phyloP scores from a whole-genome alignment of 1,140 invertebrate species.

The Halotydeus destructor region DNA sequence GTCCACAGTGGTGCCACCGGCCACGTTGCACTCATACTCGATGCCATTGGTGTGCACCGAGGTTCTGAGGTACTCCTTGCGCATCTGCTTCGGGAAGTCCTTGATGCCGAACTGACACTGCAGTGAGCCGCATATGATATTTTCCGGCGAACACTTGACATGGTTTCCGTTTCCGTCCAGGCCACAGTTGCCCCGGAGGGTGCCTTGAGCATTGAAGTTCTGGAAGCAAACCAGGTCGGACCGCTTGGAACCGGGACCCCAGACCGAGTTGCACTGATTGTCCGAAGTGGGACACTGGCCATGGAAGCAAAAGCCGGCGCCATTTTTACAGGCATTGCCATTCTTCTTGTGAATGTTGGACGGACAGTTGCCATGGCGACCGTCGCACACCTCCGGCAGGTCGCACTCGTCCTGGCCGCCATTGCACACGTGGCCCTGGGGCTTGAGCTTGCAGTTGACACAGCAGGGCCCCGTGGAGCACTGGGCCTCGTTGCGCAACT shows the following conservation, averaged over 20 bases:
- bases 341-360: constrained; percentile 71
- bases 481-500: constrained; percentile 66
- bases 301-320: constrained; percentile 63
- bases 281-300: constrained; percentile 68
- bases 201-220: constrained; percentile 80
- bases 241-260: constrained; percentile 45
- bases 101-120: constrained; percentile 64
- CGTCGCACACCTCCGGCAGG: constrained; percentile 72
- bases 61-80: constrained; percentile 52
- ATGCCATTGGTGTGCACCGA: constrained; percentile 60
- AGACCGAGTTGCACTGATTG: constrained; percentile 67
- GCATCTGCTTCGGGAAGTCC: constrained; percentile 38
- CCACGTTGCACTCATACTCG: constrained; percentile 81
- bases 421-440: constrained; percentile 53
- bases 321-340: constrained; percentile 49
- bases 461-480: constrained; percentile 82
- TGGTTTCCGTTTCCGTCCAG: constrained; percentile 50
- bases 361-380: constrained; percentile 58
- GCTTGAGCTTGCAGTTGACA: constrained; percentile 59
- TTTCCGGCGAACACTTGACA: constrained; percentile 62
- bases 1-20: constrained; percentile 36
- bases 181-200: constrained; percentile 78
- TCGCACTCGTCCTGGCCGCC: constrained; percentile 74
- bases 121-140: constrained; percentile 65
- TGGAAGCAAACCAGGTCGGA: constrained; percentile 70